Evolutionary conservation across 2,113 vertebrate species (phyloP), one percentile per base, ranked within the genome.

Genomic region (Strigops habroptila): DNA sequence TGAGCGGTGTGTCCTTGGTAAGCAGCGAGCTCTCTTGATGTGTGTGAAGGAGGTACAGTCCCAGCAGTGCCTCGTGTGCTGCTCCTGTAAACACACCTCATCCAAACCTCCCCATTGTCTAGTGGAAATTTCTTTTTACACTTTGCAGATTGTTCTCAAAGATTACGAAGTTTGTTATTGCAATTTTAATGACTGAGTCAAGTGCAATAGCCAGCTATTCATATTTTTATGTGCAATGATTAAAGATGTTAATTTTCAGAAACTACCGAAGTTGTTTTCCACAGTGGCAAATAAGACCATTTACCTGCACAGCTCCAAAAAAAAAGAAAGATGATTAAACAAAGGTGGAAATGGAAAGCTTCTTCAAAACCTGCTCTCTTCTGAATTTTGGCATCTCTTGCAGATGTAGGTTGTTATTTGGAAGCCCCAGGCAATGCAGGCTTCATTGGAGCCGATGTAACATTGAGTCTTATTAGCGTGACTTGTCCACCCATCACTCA

Each of bases 1-100:
- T 68, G 21, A 16, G 73, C 25, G 30, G 12, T 31, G 57, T 15
- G 12, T 63, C 28, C 51, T 37, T 2, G 5, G 31, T 18, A 43
- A 48, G 46, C 41, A 55, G 49, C 0, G 0, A 91, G 44, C 31
- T 9, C 52, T 59, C n/a, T 12, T 33, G 33, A 33, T 30, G 35
- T 39, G 4, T 21, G 2, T 6, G 6, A 76, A 82, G 39, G 17
- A 84, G 39, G 23, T 2, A 3, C 18, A 31, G 43, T 10, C 55
- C n/a, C 28, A 33, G 44, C 39, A 1, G 0, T 0, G 2, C 52
- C n/a, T 68, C 3, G 0, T 2, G 1, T 30, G 28, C 41, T 37
- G 3, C 46, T 69, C 31, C 49, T 18, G 6, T 41, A 46, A 13
- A 41, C 12, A 18, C 18, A 24, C 14, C 65, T 67, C 49, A 14